Percentiles rank a stretch among this genome's conserved stretches.
phyloP scores from a whole-genome alignment of 2,113 vertebrate species.

The Tretioscincus oriximinensis region DNA sequence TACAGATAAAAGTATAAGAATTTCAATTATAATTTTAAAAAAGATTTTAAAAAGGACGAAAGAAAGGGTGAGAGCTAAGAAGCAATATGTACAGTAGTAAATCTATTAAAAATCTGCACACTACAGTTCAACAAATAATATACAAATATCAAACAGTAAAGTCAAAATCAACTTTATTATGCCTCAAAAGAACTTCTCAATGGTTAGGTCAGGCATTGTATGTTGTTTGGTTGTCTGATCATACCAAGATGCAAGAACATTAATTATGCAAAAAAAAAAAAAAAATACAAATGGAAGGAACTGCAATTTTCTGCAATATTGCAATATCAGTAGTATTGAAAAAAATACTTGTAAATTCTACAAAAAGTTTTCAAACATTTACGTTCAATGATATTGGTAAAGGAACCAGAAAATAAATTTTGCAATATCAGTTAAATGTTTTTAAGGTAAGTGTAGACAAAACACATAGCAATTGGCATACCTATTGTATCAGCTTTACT shows the following conservation, averaged over 20 bases:
- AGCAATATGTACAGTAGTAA: neutral
- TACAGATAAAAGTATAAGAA: too few relatives aligned
- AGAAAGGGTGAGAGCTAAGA: too few relatives aligned
- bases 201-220: too few relatives aligned
- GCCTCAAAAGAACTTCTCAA: too few relatives aligned
- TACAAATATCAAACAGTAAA: neutral
- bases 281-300: neutral
- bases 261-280: neutral
- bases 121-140: neutral
- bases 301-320: too few relatives aligned
- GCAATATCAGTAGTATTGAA: neutral
- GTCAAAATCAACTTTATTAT: neutral
- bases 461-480: constrained; percentile 58
- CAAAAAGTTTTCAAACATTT: neutral
- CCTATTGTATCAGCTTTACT: constrained; percentile 99
- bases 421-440: neutral
- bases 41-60: too few relatives aligned
- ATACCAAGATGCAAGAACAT: too few relatives aligned
- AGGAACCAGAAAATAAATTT: neutral
- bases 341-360: neutral
- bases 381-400: neutral
- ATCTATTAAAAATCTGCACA: neutral
- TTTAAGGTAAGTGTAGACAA: neutral
- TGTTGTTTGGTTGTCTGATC: too few relatives aligned
- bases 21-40: too few relatives aligned